These are phyloP conservation scores for Pelobates fuscus DNA, from an alignment of 2,113 vertebrate genomes.

Conservation along the genomic window DNA sequence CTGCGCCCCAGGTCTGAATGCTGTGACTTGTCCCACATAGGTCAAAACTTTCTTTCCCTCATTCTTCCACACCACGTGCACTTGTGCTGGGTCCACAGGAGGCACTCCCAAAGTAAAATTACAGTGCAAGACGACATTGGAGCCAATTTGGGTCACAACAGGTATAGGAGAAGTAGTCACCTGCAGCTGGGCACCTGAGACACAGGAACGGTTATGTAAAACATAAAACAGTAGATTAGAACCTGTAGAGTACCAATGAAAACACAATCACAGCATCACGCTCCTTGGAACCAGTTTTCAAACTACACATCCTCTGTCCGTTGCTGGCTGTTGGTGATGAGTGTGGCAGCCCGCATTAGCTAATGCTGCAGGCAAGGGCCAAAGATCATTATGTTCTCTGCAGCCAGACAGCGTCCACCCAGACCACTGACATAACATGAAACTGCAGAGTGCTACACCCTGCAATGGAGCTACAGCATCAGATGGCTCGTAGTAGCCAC, in stretches of 20 bases:
- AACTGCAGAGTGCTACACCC: too few species aligned
- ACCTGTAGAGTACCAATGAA: too few species aligned
- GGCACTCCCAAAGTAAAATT: constrained; percentile 23
- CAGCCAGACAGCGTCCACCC: not conserved
- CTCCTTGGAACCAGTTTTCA: not conserved
- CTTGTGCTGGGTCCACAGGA: constrained; percentile 39
- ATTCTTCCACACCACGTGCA: constrained; percentile 44
- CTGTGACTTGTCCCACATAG: constrained; percentile 13
- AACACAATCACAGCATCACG: not conserved
- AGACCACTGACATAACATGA: too few species aligned
- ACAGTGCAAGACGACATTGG: constrained; percentile 14
- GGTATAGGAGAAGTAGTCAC: constrained; percentile 8
- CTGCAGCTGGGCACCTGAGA: constrained; percentile 36
- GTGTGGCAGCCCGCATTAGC: not conserved
- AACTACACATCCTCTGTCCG: not conserved
- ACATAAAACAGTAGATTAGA: not conserved
- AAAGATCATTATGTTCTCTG: not conserved
- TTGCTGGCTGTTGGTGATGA: not conserved
- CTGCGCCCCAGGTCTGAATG: constrained; percentile 21
- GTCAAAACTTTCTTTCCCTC: constrained; percentile 36
- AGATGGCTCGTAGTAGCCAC: too few species aligned
- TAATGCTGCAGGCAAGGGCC: too few species aligned
- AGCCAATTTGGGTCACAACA: not conserved
- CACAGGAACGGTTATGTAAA: not conserved
- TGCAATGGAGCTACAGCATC: too few species aligned